phyloP scores from a whole-genome alignment of 2,888 invertebrate genomes.

The Chalcosyrphus nemorum region DNA sequence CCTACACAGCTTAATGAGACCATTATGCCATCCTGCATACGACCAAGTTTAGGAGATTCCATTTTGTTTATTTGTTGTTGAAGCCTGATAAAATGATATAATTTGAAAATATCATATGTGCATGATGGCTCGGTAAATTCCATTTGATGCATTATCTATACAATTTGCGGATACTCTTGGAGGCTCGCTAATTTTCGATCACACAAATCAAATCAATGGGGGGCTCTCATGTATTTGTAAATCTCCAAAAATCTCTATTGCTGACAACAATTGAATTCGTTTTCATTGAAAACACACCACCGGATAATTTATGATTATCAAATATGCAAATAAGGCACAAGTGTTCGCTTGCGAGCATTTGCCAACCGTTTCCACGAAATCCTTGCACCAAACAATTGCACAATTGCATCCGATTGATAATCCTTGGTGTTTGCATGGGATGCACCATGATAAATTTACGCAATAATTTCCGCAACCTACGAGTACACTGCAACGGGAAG shows the following conservation, averaged over 20 bases:
- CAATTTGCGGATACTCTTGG: not conserved
- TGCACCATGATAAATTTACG: conserved; percentile 53
- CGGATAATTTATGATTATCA: conserved; percentile 65
- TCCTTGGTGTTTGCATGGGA: conserved; percentile 54
- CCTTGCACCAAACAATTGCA: conserved; percentile 51
- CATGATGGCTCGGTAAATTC: not conserved
- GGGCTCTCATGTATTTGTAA: not conserved
- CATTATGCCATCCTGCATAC: no score
- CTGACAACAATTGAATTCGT: conserved; percentile 54
- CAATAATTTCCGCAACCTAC: conserved; percentile 53
- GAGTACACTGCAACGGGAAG: no score
- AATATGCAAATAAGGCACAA: conserved; percentile 63
- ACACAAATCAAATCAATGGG: conserved; percentile 42
- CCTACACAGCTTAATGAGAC: no score
- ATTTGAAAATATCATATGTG: not conserved
- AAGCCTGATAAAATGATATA: not conserved
- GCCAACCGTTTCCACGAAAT: conserved; percentile 49
- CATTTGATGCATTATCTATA: not conserved
- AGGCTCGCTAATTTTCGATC: conserved; percentile 37
- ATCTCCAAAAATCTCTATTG: conserved; percentile 30
- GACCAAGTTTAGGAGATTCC: no score
- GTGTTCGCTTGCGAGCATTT: conserved; percentile 51
- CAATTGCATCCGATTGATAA: conserved; percentile 64
- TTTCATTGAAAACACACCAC: conserved; percentile 40
- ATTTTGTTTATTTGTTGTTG: no score